Base-by-base conservation (phyloP, 2,113 vertebrate species). In the Nyctereutes procyonoides region DNA sequence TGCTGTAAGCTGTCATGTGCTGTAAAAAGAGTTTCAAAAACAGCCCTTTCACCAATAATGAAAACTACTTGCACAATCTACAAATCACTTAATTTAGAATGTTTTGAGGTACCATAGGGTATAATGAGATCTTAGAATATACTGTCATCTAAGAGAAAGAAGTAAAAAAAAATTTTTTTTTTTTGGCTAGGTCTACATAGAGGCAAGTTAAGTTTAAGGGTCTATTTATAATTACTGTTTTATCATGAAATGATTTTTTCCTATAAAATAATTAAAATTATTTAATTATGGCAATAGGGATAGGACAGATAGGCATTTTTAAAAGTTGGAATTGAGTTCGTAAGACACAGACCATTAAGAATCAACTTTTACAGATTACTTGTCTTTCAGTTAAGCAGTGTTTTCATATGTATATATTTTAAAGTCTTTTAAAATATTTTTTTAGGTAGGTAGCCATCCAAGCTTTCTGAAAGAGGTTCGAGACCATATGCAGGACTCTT, bases 391-490 rank as follows among this genome's bases (percentile, higher is more conserved):
- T 62, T 51, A 93, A 65, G 17, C 38, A 86, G 38, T 24, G 85
- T 88, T 60, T 94, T 76, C 43, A 26, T 55, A 35, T 56, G n/a
- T 92, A 28, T 91, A 20, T 51, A 91, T 95, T 88, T 88, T 83
- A 71, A 97, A 90, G 58, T 96, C 15, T 97, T 92, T 88, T 82
- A 74, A 87, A 79, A 85, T 97, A 55, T 97, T 77, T 95, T 94
- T 97, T 97, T 96, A 98, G 98, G 98, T 98, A 97, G 98, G 98
- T 96, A 98, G 97, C 90, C 97, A 98, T 71, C 98, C 98, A 95
- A 95, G 95, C 81, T 98, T 98, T 62, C 88, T 98, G 94, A 98
- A 98, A 82, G 98, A 98, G 82, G 98, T 98, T 94, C 97, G 98
- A 13, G 97, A 98, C 96, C 98, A 98, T 56, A 97, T 97, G 96